These are phyloP conservation scores for Zapus hudsonius DNA, from an alignment of 2,113 vertebrate genomes.

Conservation along the genomic window DNA sequence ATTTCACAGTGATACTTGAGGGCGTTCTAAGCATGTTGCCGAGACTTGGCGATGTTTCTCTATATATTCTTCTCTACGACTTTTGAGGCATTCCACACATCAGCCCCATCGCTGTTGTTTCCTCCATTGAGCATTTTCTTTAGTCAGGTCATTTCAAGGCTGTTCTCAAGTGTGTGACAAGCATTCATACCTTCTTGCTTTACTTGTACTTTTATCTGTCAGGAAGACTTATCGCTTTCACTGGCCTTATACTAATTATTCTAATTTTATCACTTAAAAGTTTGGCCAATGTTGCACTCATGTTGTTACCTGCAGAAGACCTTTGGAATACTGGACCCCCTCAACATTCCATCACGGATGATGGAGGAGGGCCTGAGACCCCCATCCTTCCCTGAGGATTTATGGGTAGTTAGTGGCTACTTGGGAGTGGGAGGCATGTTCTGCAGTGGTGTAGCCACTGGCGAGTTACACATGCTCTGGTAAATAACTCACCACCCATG, in stretches of 20 bases:
- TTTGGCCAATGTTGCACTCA: background rate
- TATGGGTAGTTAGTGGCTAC: too few species aligned
- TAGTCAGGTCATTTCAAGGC: background rate
- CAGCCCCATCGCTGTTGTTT: background rate
- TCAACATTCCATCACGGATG: too few species aligned
- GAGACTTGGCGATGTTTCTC: background rate
- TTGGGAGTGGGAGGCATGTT: too few species aligned
- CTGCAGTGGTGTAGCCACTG: too few species aligned
- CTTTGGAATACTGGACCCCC: too few species aligned
- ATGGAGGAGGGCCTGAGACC: too few species aligned
- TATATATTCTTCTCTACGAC: background rate
- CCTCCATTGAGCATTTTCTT: background rate
- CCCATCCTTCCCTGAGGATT: too few species aligned
- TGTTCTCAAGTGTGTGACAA: background rate
- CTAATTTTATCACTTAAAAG: background rate
- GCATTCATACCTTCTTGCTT: background rate
- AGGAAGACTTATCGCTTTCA: constrained; percentile 29
- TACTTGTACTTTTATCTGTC: background rate
- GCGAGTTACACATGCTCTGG: too few species aligned
- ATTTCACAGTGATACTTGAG: background rate
- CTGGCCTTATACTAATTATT: background rate
- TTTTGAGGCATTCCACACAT: background rate
- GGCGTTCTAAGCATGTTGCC: background rate
- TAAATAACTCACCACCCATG: too few species aligned
- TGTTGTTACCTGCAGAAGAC: too few species aligned